phyloP scores from a whole-genome alignment of 2,888 invertebrate species.

The Autographa gamma region DNA sequence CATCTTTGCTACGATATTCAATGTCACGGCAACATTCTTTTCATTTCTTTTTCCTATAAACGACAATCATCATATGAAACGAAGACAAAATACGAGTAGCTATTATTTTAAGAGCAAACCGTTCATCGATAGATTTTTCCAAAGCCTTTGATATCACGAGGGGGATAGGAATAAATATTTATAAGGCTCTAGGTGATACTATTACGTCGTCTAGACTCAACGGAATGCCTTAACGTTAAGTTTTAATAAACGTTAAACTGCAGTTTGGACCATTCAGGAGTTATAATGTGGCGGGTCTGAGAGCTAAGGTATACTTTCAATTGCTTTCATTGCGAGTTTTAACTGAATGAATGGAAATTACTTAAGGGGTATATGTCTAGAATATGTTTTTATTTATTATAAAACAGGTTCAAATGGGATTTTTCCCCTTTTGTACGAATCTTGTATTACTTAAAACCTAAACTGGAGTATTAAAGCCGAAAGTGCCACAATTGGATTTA shows the following conservation, averaged over 20 bases:
- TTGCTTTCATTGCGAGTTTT: not conserved
- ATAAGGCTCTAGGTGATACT: constrained; percentile 33
- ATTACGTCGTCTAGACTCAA: constrained; percentile 52
- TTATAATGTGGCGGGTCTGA: constrained; percentile 28
- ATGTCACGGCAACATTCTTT: not conserved
- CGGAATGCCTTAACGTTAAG: constrained; percentile 36
- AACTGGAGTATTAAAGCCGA: no score
- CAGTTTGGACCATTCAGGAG: constrained; percentile 16
- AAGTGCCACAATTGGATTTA: no score
- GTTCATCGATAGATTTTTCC: not conserved
- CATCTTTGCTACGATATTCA: not conserved
- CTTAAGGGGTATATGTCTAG: not conserved
- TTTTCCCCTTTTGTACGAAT: no score
- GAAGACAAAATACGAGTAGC: not conserved
- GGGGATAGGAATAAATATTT: constrained; percentile 39
- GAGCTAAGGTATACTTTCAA: constrained; percentile 10
- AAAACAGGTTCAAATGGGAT: no score
- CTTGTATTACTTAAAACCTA: not conserved
- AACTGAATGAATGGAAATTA: not conserved
- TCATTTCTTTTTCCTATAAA: not conserved
- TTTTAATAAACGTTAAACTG: constrained; percentile 40
- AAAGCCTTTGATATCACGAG: constrained; percentile 9
- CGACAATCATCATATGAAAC: not conserved
- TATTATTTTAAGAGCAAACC: not conserved
- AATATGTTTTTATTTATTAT: not conserved